Conservation (phyloP, 2,113 vertebrate genomes). For the zebrafish (Danio rerio) region GRCz12tu NC_133178.1:2563501-2564000, state of each 20-base stretch:
- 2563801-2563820: conserved; percentile 6
- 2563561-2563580: not conserved
- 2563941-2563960: too few relatives aligned
- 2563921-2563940: not conserved
- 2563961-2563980: too few relatives aligned
- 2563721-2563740: conserved; percentile 66
- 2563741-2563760: conserved; percentile 61
- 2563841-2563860: conserved; percentile 2
- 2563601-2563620: not conserved
- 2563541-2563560: not conserved
- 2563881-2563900: conserved; percentile 5
- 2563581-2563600: not conserved
- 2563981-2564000: too few relatives aligned
- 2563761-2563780: conserved; percentile 57
- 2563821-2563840: conserved; percentile 57
- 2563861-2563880: conserved; percentile 45
- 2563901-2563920: not conserved
- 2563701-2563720: conserved; percentile 49
- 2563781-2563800: conserved; percentile 47
- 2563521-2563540: not conserved
- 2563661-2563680: not conserved
- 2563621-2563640: not conserved
- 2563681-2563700: too few relatives aligned
- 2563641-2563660: not conserved
- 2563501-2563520: not conserved